Evolutionary conservation across 2,797 vertebrate species (phyloP), one percentile per base, ranked within the genome.

Genomic region (Sitta carolinensis): DNA sequence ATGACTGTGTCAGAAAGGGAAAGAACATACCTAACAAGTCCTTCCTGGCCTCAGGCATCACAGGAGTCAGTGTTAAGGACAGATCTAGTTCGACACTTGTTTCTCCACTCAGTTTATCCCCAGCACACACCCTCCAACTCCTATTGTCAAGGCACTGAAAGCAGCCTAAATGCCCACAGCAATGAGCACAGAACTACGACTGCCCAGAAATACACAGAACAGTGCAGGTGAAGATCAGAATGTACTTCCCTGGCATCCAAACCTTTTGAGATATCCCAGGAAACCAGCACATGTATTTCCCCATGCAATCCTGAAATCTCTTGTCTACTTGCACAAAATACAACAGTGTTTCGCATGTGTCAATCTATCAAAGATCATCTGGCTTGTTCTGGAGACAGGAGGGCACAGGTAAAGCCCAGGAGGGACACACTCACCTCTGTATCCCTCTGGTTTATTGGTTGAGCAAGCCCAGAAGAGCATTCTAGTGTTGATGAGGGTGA

Each of bases 391-490:
- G 68, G 64, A 77, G 25, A 50, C 5, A 22, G 29, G 0, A 81
- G 5, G 18, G 30, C 21, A 36, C 1, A 86, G 32, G 38, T 26
- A 85, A 74, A 91, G 42, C 32, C 29, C 40, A 67, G 14, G 9
- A 89, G n/a, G 20, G 61, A 64, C 21, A 87, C 20, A 96, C 97
- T 97, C 97, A 99, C 99, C 99, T 98, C 99, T 98, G 97, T 99
- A 99, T 90, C 99, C 99, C 97, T 99, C 99, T 50, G 99, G 99
- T 96, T 98, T 99, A 97, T 98, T 99, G 95, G 99, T 99, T 90
- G 99, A 99, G 96, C 99, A 99, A 27, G 99, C 99, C 99, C 99
- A 99, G 96, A 99, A 99, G 58, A 99, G 98, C 99, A 99, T 99
- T 90, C 98, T 98, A n/a, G 98, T 98, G 97, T 99, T 99, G 97